Evolutionary conservation across 2,797 vertebrate genomes (phyloP), one percentile per base, ranked within the genome.

Genomic region (Eulemur mongoz): DNA sequence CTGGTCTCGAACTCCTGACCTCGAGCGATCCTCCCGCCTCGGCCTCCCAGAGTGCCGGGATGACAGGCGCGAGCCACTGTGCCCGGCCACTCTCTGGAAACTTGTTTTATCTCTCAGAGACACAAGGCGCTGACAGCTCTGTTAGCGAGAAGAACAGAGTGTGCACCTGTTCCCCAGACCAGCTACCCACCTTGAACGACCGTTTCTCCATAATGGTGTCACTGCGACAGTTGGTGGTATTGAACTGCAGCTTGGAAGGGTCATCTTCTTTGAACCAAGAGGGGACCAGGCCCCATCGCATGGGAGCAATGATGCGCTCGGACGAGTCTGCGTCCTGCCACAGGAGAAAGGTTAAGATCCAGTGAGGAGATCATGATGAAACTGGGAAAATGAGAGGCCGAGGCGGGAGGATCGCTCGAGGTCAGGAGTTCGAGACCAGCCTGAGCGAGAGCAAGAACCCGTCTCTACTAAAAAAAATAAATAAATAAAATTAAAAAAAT

Each of bases 221-320:
- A 0, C 99, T 99, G 93, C 99, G 99, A 94, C 99, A 99, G 97
- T 99, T 99, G 96, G 96, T 99, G 87, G 99, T 99, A 86, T 98
- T 99, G 98, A 99, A 99, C 30, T 98, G 99, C 99, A 99, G 99
- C 96, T 99, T 99, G 86, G 98, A 99, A 13, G 99, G 99, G 96
- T 99, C 98, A 0, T 95, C 96, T 92, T 99, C 99, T 92, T 98
- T 99, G 98, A 99, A 99, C 99, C 99, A 99, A n/a, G 98, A 97
- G 1, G 99, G 99, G 45, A 99, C 93, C 59, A 99, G 98, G 76
- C 99, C 99, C 99, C 99, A 99, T 18, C 99, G 99, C 99, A 99
- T 99, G 4, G 99, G 98, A 38, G 99, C 98, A 93, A 99, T 98
- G 72, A 99, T 98, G 67, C 99, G 98, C 96, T 99, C 99, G 0